phyloP scores from a whole-genome alignment of 2,797 vertebrate species.

The Periparus ater region DNA sequence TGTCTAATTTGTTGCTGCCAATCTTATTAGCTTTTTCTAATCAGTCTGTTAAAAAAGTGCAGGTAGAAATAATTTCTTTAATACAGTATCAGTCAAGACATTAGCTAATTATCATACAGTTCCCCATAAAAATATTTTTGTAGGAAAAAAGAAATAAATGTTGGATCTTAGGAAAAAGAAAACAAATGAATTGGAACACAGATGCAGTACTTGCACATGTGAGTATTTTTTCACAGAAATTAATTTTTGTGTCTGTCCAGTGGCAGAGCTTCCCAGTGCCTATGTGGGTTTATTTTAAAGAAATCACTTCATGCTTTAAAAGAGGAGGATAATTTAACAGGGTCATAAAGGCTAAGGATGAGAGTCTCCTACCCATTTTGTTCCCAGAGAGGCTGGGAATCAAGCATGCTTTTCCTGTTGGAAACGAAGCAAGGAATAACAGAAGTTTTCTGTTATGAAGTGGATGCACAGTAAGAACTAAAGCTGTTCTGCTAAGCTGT shows the following conservation, averaged over 20 bases:
- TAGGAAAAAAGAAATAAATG: background rate
- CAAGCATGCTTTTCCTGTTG: background rate
- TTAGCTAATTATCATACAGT: background rate
- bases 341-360: background rate
- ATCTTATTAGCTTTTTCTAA: background rate
- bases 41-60: background rate
- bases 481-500: constrained; percentile 9
- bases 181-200: background rate
- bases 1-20: background rate
- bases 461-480: background rate
- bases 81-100: background rate
- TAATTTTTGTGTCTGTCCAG: background rate
- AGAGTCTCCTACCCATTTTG: background rate
- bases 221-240: background rate
- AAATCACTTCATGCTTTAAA: background rate
- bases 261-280: background rate
- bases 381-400: background rate
- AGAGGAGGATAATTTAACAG: background rate
- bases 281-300: rapidly evolving
- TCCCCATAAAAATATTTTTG: background rate
- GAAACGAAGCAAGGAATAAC: background rate
- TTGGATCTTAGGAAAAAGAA: background rate
- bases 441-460: background rate
- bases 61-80: background rate
- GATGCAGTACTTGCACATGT: rapidly evolving